phyloP scores from a whole-genome alignment of 23 tunicate genomes.

The Trididemnum miniatum region DNA sequence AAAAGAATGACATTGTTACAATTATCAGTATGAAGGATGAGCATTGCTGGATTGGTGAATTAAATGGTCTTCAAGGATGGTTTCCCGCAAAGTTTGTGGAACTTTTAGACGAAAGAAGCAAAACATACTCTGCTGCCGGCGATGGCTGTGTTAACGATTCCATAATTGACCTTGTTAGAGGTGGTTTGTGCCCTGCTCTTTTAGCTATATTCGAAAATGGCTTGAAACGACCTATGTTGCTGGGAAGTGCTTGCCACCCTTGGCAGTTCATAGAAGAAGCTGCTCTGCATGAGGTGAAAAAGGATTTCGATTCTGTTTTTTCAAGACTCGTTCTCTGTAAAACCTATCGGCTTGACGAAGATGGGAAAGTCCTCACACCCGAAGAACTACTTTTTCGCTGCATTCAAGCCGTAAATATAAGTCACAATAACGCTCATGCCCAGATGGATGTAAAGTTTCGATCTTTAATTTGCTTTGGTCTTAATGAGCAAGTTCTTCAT shows the following conservation, averaged over 20 bases:
- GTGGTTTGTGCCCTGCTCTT: constrained; percentile 81
- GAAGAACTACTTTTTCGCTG: constrained; percentile 86
- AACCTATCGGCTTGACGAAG: constrained; percentile 87
- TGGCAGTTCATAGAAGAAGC: constrained; percentile 97
- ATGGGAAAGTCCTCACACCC: constrained; percentile 91
- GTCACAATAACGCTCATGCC: constrained; percentile 90
- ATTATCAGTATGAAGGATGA: constrained; percentile 87
- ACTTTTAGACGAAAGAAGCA: constrained; percentile 90
- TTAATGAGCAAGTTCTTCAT: constrained; percentile 91
- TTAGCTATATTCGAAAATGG: constrained; percentile 87
- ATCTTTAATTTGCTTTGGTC: constrained; percentile 71
- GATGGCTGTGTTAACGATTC: constrained; percentile 73
- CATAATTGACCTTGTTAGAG: constrained; percentile 72
- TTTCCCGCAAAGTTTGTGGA: constrained; percentile 94
- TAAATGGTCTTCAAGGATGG: constrained; percentile 85
- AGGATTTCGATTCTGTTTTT: constrained; percentile 90
- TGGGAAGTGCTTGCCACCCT: constrained; percentile 81
- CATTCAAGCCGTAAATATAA: constrained; percentile 84
- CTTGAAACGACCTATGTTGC: constrained; percentile 64
- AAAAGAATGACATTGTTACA: constrained; percentile 68
- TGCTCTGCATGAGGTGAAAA: constrained; percentile 77
- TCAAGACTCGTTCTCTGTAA: constrained; percentile 87
- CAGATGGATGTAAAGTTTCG: constrained; percentile 93
- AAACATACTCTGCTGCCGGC: constrained; percentile 75
- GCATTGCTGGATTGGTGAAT: constrained; percentile 92